Evolutionary conservation across 2,113 vertebrate genomes (phyloP).

Genomic region (Ibidorhyncha struthersii): DNA sequence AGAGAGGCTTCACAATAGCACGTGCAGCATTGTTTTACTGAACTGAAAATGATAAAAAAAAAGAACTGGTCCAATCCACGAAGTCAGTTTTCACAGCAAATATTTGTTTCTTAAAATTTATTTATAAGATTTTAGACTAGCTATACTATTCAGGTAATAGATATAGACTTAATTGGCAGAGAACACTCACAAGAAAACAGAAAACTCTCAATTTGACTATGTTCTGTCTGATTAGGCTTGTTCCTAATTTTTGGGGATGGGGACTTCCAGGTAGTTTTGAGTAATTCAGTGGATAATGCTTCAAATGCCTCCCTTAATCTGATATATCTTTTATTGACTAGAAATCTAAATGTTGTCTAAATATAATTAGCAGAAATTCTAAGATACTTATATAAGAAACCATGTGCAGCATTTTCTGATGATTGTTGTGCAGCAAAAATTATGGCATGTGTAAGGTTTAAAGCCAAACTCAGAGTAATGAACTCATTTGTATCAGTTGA

Average conservation of each 20-base stretch:
- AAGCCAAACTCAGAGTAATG: not conserved
- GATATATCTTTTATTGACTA: not conserved
- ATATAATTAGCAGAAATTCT: not conserved
- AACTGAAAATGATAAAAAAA: not conserved
- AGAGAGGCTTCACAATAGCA: not conserved
- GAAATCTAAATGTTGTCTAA: not conserved
- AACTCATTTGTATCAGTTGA: not conserved
- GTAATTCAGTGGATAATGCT: not conserved
- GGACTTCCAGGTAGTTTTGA: not conserved
- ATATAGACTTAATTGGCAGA: not conserved
- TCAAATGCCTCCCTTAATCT: not conserved
- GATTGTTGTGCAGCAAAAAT: not conserved
- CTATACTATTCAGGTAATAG: not conserved
- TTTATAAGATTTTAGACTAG: not conserved
- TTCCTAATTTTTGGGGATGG: not conserved
- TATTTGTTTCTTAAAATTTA: not conserved
- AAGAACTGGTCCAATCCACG: fast-evolving
- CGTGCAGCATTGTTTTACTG: not conserved
- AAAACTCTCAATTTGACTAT: not conserved
- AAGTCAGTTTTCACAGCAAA: not conserved
- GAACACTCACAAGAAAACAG: not conserved
- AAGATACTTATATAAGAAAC: not conserved
- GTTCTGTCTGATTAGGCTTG: not conserved
- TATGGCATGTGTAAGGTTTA: not conserved
- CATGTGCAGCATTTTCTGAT: fast-evolving